Evolutionary conservation across 2,113 vertebrate genomes (phyloP).

Genomic region (Anoplopoma fimbria): DNA sequence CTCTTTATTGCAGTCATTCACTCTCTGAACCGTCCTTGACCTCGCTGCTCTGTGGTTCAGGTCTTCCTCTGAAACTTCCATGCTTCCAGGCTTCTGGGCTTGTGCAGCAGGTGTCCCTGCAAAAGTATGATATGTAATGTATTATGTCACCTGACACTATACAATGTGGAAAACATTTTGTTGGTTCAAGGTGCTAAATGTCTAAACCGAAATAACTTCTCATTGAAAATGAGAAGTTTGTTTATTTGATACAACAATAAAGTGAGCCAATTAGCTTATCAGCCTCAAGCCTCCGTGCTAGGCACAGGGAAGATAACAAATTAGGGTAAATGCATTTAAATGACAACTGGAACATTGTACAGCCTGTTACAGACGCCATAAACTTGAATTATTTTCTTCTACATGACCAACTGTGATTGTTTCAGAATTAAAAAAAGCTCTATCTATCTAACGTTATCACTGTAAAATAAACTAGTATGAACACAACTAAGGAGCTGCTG

Average conservation of each 20-base stretch:
- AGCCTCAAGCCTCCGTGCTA: constrained; percentile 71
- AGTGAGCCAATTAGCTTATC: constrained; percentile 75
- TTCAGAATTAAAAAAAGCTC: neutral
- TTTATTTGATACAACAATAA: constrained; percentile 71
- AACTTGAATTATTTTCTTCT: constrained; percentile 26
- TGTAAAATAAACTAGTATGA: neutral
- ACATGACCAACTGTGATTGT: neutral
- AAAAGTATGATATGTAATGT: neutral
- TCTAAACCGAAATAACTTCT: neutral
- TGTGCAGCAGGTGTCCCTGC: neutral
- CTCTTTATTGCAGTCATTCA: constrained; percentile 74
- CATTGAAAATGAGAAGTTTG: constrained; percentile 20
- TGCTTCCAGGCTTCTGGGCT: constrained; percentile 8
- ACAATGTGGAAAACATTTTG: constrained; percentile 9
- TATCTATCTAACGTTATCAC: neutral
- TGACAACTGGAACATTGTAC: neutral
- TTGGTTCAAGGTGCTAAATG: neutral
- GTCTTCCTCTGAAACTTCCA: neutral
- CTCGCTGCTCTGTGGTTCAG: constrained; percentile 30
- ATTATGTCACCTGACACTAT: neutral
- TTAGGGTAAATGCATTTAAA: constrained; percentile 34
- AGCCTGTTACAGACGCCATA: constrained; percentile 2
- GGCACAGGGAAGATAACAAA: constrained; percentile 75
- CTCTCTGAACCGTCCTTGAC: constrained; percentile 74
- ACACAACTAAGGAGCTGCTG: neutral